Conservation (phyloP, 2,113 vertebrate genomes). For the Pipra filicauda region DNA sequence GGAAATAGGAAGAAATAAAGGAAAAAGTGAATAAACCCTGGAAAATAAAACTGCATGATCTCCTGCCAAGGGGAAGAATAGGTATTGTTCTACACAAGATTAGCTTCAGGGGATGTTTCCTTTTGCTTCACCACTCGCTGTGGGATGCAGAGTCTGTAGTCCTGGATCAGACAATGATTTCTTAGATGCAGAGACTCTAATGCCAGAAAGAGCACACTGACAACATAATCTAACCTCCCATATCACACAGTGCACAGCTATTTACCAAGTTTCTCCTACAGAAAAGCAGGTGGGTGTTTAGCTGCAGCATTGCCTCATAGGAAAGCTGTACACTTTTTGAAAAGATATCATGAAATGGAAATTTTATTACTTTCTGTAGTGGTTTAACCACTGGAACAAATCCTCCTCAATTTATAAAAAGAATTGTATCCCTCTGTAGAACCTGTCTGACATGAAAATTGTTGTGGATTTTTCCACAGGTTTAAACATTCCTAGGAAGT, state of each 20-base stretch:
- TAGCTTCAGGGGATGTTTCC: background rate
- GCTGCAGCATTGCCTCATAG: background rate
- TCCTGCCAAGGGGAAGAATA: background rate
- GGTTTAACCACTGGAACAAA: slow-evolving; percentile 5
- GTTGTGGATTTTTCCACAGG: background rate
- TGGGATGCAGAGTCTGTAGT: background rate
- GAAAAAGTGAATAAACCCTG: background rate
- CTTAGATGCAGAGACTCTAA: background rate
- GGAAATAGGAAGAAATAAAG: background rate
- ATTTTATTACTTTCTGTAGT: background rate
- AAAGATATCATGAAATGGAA: background rate
- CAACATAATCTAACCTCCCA: background rate
- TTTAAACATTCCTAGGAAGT: background rate
- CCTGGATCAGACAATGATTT: background rate
- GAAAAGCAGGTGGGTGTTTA: background rate
- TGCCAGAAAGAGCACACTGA: background rate
- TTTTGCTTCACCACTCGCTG: background rate
- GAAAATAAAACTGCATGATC: background rate
- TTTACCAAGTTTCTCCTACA: background rate
- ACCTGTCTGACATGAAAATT: background rate
- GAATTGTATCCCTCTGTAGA: background rate
- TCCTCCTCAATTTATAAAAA: background rate
- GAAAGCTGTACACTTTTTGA: background rate
- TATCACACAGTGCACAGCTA: background rate
- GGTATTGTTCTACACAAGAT: background rate